Evolutionary conservation across 1,140 invertebrate species (phyloP), one percentile per base, ranked within the genome.

Genomic region (Monochamus saltuarius): DNA sequence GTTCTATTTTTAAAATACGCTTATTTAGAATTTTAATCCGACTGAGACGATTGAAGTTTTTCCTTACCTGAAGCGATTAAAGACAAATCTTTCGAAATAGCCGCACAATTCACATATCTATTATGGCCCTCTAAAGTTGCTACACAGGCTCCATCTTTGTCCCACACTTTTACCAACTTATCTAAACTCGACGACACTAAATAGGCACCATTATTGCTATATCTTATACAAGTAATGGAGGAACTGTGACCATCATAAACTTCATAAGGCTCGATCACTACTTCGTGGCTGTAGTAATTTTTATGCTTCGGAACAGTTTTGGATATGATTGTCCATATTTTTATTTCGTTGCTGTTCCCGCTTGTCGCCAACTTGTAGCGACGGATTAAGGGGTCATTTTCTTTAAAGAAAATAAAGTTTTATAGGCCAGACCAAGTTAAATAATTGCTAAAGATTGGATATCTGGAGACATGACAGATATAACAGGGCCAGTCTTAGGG

Each of bases 261-360:
- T 29, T 66, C 55, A 4, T 16, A 53, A n/a, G 57, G 58, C 16
- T 69, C 66, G n/a, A 75, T 64, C 1, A 59, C 36, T 6, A 74
- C 65, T 29, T 68, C 51, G 38, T 72, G 65, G 7, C 39, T 50
- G 7, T 45, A 42, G 10, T 47, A 54, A 22, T 62, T 17, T 57
- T 69, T 67, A 14, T 70, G 51, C 69, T 74, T 76, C 17, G 66
- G 56, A 39, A 61, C 53, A 19, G 66, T 65, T 69, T 56, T 73
- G 10, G 77, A 70, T 10, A 70, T 79, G 3, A 91, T 80, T 40
- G 83, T 81, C 90, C 90, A 92, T 8, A 91, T 67, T 73, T 89
- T 89, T 0, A 91, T 82, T n/a, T 80, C 71, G 69, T 89, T 83
- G 73, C 90, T 89, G 65, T 88, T 88, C 2, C 89, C 90, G 68